Conservation (phyloP, 2,113 vertebrate genomes). For the Glaucidium brasilianum region DNA sequence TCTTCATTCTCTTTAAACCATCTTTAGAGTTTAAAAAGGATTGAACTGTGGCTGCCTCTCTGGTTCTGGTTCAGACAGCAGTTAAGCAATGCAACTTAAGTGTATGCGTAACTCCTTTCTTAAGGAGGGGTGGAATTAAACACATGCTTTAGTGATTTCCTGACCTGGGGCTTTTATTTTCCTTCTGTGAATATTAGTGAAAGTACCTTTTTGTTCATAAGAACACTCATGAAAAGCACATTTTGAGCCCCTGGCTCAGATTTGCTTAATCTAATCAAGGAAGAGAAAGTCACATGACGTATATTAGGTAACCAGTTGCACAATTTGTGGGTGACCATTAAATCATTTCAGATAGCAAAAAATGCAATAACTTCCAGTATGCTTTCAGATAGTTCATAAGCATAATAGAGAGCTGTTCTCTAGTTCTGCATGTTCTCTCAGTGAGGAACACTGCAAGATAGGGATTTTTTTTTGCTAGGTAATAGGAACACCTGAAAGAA, state of each 20-base stretch:
- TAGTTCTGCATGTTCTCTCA: not conserved
- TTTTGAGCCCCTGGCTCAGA: slow-evolving; percentile 45
- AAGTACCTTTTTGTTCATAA: slow-evolving; percentile 61
- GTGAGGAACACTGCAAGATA: not conserved
- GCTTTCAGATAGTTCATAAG: not conserved
- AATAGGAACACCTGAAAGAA: not conserved
- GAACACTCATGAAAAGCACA: slow-evolving; percentile 39
- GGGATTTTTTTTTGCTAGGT: not conserved
- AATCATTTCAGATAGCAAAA: not conserved
- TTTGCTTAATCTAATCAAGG: slow-evolving; percentile 60
- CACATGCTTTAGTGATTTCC: slow-evolving; percentile 62
- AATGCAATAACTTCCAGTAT: not conserved
- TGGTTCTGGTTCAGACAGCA: slow-evolving; percentile 6
- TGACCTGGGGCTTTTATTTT: slow-evolving; percentile 60
- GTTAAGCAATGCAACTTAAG: slow-evolving; percentile 3
- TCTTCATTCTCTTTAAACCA: not conserved
- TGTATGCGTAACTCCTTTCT: not conserved
- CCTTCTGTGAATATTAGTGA: slow-evolving; percentile 62
- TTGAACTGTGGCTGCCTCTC: not conserved
- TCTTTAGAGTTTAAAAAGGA: not conserved
- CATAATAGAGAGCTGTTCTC: not conserved
- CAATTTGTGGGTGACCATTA: slow-evolving; percentile 21
- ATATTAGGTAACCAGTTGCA: not conserved
- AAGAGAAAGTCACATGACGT: not conserved
- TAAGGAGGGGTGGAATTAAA: slow-evolving; percentile 46